A percentile compares a stretch with the other conserved stretches of the same genome.
phyloP scores from a whole-genome alignment of 2,797 vertebrate genomes.

The Mormyrops boulengeri region DNA sequence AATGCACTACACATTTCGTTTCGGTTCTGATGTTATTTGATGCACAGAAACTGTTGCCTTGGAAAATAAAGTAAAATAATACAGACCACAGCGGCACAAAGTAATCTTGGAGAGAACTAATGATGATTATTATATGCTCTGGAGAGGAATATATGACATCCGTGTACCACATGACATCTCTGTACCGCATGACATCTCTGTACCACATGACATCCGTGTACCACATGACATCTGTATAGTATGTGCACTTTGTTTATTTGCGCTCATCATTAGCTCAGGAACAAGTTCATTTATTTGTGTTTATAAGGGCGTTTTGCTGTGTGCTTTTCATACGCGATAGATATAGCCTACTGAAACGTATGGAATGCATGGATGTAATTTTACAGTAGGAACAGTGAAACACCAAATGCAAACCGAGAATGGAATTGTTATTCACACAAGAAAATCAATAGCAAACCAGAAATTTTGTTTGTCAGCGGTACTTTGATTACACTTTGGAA shows the following conservation, averaged over 20 bases:
- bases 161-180: neutral
- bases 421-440: neutral
- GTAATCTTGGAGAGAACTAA: neutral
- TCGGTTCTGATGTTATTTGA: neutral
- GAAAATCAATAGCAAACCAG: neutral
- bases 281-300: neutral
- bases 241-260: neutral
- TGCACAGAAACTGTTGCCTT: neutral
- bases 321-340: neutral
- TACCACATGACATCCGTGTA: neutral
- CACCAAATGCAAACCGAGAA: neutral
- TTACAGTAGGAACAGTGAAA: neutral
- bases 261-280: neutral
- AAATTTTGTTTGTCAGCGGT: neutral
- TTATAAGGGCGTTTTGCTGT: neutral
- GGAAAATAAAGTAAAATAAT: neutral
- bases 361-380: neutral
- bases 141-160: neutral
- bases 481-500: neutral
- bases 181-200: neutral
- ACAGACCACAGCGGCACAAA: neutral
- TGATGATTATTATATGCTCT: neutral
- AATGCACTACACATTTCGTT: neutral
- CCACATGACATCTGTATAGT: neutral
- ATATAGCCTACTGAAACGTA: neutral